These are phyloP conservation scores for Hassar affinis DNA, from an alignment of 2,113 vertebrate species.

Conservation along the genomic window DNA sequence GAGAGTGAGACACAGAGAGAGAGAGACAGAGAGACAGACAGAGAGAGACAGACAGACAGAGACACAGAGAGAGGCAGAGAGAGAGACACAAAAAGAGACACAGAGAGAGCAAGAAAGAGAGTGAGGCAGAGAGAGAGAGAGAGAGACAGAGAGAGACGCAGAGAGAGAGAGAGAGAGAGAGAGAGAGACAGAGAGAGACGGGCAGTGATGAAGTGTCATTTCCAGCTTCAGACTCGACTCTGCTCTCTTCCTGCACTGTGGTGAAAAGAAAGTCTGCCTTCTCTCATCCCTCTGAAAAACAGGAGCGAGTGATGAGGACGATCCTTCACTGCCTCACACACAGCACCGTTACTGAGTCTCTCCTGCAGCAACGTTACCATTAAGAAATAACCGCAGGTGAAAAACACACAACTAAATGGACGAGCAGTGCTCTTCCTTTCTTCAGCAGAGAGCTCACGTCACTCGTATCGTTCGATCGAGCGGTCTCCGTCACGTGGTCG, in stretches of 20 bases:
- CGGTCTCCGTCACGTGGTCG: not conserved
- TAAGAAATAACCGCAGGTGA: conserved; percentile 48
- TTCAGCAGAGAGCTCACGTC: not conserved
- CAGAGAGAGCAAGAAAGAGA: not conserved
- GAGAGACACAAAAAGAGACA: not conserved
- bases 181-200: not conserved
- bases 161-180: not conserved
- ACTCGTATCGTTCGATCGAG: not conserved
- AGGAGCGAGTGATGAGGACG: not conserved
- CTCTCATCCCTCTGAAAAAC: not conserved
- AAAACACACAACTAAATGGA: conserved; percentile 23
- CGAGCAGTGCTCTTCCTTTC: conserved; percentile 11
- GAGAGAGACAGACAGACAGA: too few relatives aligned
- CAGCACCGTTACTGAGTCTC: conserved; percentile 28
- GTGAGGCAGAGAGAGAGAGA: too few relatives aligned
- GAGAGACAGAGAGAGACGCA: not conserved
- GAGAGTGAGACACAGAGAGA: too few relatives aligned
- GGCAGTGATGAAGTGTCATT: conserved; percentile 53
- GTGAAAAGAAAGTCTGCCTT: not conserved
- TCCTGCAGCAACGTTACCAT: conserved; percentile 15
- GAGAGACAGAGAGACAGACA: not conserved
- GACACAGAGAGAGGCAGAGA: too few relatives aligned
- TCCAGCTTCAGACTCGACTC: conserved; percentile 29
- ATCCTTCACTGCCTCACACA: conserved; percentile 32
- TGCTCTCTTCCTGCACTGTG: conserved; percentile 43